A percentile compares a stretch with the other conserved stretches of the same genome.
Evolutionary conservation across 2,113 vertebrate species (phyloP).

Genomic region (Enhydra lutris): DNA sequence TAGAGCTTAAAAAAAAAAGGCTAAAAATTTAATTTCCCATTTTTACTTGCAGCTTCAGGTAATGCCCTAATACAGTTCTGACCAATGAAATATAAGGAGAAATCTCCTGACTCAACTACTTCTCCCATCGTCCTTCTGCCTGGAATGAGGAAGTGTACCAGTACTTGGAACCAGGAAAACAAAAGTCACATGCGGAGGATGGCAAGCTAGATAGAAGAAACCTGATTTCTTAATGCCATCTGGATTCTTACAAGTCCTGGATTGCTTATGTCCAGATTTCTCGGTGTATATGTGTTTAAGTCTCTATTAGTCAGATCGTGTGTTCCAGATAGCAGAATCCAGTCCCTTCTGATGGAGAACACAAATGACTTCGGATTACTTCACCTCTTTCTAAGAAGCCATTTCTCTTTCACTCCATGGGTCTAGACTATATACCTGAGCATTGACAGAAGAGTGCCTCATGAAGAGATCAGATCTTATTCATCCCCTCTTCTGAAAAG

Average conservation of each 20-base stretch:
- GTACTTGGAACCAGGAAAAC: neutral
- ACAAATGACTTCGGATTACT: neutral
- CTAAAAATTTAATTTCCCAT: conserved; percentile 9
- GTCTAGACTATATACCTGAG: neutral
- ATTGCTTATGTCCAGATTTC: neutral
- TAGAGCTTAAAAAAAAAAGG: neutral
- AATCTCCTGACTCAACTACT: neutral
- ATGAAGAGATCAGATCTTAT: neutral
- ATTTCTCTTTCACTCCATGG: neutral
- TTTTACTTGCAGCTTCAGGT: neutral
- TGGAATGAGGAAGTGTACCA: neutral
- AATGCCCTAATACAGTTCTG: neutral
- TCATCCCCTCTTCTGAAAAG: neutral
- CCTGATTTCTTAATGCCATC: neutral
- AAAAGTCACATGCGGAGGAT: neutral
- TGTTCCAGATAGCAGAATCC: neutral
- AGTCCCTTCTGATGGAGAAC: neutral
- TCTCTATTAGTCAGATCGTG: neutral
- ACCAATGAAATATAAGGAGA: neutral
- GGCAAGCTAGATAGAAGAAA: neutral
- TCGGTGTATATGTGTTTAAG: neutral
- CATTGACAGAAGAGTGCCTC: neutral
- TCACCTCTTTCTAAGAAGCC: neutral
- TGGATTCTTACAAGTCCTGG: neutral
- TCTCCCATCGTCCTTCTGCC: neutral